These are phyloP conservation scores for Cephus rjabovi DNA, from an alignment of 2,888 invertebrate species.

Conservation along the genomic window DNA sequence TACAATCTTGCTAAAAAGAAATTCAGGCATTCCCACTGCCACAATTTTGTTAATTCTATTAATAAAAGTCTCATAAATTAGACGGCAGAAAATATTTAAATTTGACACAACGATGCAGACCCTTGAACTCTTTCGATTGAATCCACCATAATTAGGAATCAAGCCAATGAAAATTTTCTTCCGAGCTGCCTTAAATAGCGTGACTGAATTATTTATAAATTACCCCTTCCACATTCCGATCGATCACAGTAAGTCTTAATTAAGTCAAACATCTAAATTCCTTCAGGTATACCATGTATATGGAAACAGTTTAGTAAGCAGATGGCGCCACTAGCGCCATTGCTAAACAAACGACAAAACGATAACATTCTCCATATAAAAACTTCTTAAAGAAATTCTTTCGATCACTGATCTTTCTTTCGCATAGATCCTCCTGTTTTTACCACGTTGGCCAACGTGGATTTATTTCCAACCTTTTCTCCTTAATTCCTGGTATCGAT, in stretches of 20 bases:
- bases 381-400: background rate
- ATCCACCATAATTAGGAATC: no score
- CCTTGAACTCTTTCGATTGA: no score
- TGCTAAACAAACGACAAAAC: background rate
- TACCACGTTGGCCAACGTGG: background rate
- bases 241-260: background rate
- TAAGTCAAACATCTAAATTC: background rate
- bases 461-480: background rate
- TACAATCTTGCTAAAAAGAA: no score
- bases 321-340: background rate
- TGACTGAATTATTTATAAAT: background rate
- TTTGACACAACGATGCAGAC: no score
- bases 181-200: background rate
- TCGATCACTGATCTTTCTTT: background rate
- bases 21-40: no score
- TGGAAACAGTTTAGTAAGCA: background rate
- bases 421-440: background rate
- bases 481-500: background rate
- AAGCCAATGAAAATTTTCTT: no score
- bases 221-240: background rate
- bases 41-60: no score
- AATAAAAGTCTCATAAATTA: no score
- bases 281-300: background rate
- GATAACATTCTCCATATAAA: background rate
- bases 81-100: no score